phyloP scores from a whole-genome alignment of 2,113 vertebrate species.

The Halcyon malimbica region DNA sequence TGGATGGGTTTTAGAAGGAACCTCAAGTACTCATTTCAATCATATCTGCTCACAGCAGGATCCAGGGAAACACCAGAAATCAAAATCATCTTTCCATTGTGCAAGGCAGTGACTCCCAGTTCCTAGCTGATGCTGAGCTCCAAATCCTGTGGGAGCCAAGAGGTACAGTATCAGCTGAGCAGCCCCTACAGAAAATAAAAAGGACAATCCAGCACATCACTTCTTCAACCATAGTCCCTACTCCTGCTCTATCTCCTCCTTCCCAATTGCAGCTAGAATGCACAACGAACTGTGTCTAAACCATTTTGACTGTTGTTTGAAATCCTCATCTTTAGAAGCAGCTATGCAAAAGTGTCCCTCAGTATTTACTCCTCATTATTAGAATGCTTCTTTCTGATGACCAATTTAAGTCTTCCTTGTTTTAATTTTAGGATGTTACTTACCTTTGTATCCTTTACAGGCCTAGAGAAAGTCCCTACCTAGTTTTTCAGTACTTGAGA shows the following conservation, averaged over 20 bases:
- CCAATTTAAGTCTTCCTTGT: not conserved
- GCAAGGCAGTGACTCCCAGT: not conserved
- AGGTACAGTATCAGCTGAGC: not conserved
- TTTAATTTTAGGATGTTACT: not conserved
- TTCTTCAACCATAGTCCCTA: not conserved
- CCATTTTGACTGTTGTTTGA: not conserved
- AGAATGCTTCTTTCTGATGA: not conserved
- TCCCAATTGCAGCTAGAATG: not conserved
- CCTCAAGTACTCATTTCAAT: not conserved
- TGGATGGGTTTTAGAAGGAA: not conserved
- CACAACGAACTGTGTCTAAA: not conserved
- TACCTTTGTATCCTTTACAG: not conserved
- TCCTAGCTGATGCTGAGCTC: not conserved
- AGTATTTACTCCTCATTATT: not conserved
- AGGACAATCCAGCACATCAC: not conserved
- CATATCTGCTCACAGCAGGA: not conserved
- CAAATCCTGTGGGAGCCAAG: not conserved
- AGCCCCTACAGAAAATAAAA: not conserved
- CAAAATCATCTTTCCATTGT: not conserved
- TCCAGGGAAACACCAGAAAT: not conserved
- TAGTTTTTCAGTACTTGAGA: not conserved
- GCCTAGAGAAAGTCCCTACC: not conserved
- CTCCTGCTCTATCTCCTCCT: not conserved
- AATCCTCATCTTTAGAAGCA: not conserved
- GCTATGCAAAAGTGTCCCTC: not conserved